Base-by-base conservation (phyloP, 2,888 invertebrate genomes). In the Augiades crinisus region DNA sequence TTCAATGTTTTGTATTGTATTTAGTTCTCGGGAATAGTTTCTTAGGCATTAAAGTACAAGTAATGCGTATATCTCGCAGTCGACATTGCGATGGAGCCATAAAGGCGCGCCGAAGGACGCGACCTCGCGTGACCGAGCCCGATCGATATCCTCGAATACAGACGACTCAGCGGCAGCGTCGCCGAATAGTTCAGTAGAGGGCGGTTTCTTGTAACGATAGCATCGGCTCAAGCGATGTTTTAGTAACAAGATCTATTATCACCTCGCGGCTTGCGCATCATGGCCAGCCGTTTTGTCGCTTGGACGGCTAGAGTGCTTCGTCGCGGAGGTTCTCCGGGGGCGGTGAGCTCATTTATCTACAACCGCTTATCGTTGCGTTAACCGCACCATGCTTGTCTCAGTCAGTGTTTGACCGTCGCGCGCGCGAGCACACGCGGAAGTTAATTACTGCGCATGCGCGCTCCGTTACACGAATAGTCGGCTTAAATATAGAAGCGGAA, bases 101-200 rank as follows among this genome's bases (percentile, higher is more conserved):
- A 70, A 79, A 86, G 89, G 88, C 88, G 88, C 81, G 88, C 72
- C 86, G 88, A 88, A 89, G 89, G 89, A 89, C 89, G 71, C 71
- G 87, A 87, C 88, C 89, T 87, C 88, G 87, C 79, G 71, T 80
- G 80, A 70, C 74, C 70, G 69, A 65, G 69, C 65, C 67, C 78
- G 86, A 88, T 88, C 88, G 73, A 88, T 88, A 89, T 72, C 72
- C 72, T 70, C 67, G 72, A 67, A 66, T 69, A n/a, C n/a, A n/a
- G 73, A 68, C 75, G 73, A 72, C 71, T 75, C 70, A 63, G 67
- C 69, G 64, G 68, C 66, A 59, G 60, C 65, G 62, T 58, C 60
- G 63, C 65, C 70, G 70, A 68, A 73, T 61, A 70, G 77, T 75
- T 82, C 85, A 89, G 88, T 88, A 63, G 65, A 60, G 72, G 70